Evolutionary conservation across 2,888 invertebrate genomes (phyloP).

Genomic region (Prosopocoilus inquinatus): DNA sequence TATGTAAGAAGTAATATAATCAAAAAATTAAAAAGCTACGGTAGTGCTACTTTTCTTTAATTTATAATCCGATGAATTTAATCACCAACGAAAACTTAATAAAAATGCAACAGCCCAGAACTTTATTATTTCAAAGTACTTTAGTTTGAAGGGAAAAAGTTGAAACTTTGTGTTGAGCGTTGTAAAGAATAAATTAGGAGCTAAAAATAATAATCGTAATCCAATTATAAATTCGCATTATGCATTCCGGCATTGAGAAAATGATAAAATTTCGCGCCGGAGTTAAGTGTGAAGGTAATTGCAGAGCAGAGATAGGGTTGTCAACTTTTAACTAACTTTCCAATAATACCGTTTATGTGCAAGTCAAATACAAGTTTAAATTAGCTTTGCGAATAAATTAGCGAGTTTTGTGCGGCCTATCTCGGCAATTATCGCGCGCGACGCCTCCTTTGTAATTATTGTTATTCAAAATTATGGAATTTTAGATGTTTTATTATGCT

Average conservation of each 20-base stretch:
- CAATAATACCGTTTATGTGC: slow-evolving; percentile 52
- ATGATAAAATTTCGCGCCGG: slow-evolving; percentile 20
- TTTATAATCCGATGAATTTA: no score
- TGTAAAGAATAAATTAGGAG: no score
- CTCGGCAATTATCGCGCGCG: slow-evolving; percentile 50
- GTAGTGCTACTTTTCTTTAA: no score
- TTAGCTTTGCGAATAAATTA: slow-evolving; percentile 53
- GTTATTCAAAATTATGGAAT: slow-evolving; percentile 53
- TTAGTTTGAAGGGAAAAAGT: no score
- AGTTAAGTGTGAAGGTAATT: slow-evolving; percentile 34
- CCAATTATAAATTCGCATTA: background rate
- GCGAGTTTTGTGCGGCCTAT: slow-evolving; percentile 52
- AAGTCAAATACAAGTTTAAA: slow-evolving; percentile 55
- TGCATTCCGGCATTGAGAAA: slow-evolving; percentile 1
- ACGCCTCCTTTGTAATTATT: slow-evolving; percentile 52
- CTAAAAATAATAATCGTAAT: background rate
- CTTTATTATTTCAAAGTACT: no score
- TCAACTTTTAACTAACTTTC: slow-evolving; percentile 52
- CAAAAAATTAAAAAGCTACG: no score
- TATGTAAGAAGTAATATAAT: no score
- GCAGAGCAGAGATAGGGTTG: slow-evolving; percentile 44
- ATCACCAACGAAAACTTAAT: no score
- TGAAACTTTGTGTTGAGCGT: no score
- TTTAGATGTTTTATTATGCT: slow-evolving; percentile 52
- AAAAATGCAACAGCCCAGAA: no score